Conservation (phyloP, 2,113 vertebrate genomes). For the Python bivittatus region DNA sequence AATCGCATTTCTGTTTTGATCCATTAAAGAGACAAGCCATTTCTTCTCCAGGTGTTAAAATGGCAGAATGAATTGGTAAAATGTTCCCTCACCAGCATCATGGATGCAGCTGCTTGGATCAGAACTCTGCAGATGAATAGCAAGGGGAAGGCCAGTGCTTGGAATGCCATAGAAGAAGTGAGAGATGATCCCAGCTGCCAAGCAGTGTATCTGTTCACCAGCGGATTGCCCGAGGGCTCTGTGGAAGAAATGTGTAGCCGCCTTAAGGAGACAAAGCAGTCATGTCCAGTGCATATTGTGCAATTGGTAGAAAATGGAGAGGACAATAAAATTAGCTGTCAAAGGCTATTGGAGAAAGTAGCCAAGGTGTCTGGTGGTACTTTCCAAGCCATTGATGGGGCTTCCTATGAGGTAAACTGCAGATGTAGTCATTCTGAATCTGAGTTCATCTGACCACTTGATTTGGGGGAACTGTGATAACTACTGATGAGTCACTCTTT, state of each 20-base stretch:
- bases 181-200: background rate
- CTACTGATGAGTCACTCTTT: background rate
- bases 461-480: background rate
- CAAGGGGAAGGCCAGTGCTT: rapidly evolving
- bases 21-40: background rate
- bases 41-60: constrained; percentile 15
- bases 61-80: background rate
- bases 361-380: constrained; percentile 9
- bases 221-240: background rate
- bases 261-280: background rate
- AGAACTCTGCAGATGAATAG: background rate
- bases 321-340: background rate
- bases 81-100: background rate
- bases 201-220: background rate
- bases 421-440: background rate
- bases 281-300: background rate
- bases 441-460: too few relatives aligned
- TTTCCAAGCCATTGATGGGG: constrained; percentile 6
- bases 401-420: constrained; percentile 36
- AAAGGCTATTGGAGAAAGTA: constrained; percentile 28
- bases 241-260: background rate
- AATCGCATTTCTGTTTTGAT: background rate
- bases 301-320: background rate
- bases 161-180: background rate
- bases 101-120: constrained; percentile 33